Evolutionary conservation across 2,113 vertebrate species (phyloP), one percentile per base, ranked within the genome.

Genomic region (Corythornis cristatus): DNA sequence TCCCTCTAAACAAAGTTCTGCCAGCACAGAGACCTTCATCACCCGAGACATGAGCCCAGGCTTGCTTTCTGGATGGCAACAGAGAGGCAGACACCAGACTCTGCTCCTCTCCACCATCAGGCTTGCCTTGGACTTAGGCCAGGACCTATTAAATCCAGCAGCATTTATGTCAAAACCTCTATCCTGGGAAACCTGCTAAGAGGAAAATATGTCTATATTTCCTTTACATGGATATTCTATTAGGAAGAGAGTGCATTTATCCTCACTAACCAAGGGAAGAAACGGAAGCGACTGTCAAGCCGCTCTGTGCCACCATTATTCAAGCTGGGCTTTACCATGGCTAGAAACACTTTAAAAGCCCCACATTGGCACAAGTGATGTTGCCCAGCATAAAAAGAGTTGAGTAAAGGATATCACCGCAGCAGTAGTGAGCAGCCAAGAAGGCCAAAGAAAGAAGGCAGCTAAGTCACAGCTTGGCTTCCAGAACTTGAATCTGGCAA

Each of bases 91-190:
- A 60, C 3, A 58, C 33, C 56, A 79, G 62, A 9, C 68, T 57
- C 46, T 1, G 2, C 15, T 88, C 17, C 22, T 71, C 75, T 40
- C 76, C 23, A 25, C 51, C 62, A 40, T 22, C 40, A 58, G 31
- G 26, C 81, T 75, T 7, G 4, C 68, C 42, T 46, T 78, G 58
- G 64, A 46, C 70, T 80, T 57, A 75, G 58, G 79, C 61, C 76
- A 89, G 56, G 35, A 83, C 79, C 88, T 93, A 66, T 31, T 20
- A 88, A 81, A 78, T 66, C 43, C 91, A 92, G 46, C 75, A 91
- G 75, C 57, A 60, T 50, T 90, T 76, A 86, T 20, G 8, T 87
- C 87, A 93, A 93, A 92, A 53, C 48, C 71, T 76, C 77, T 33
- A 22, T 18, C 57, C 65, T 61, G 43, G 61, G 50, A 88, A 85